These are phyloP conservation scores for Deroptyus accipitrinus DNA, from an alignment of 2,113 vertebrate species.

Conservation along the genomic window DNA sequence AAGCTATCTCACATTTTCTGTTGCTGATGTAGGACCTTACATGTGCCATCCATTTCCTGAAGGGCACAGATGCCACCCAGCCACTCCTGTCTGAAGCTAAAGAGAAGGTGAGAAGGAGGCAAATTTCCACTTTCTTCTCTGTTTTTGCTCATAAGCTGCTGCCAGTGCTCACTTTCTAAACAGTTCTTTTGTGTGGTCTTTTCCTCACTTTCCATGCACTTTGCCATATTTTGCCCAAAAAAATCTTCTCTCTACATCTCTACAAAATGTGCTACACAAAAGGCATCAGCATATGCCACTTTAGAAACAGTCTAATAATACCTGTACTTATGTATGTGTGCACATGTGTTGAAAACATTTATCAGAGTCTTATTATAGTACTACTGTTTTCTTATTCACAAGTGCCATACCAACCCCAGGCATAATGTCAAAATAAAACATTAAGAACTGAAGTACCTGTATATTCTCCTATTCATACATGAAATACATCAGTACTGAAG, in stretches of 20 bases:
- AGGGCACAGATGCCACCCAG: neutral
- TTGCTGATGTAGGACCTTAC: neutral
- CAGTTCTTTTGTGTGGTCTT: neutral
- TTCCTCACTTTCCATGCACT: neutral
- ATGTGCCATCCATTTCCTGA: neutral
- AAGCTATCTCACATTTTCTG: neutral
- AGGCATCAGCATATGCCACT: neutral
- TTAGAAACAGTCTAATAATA: neutral
- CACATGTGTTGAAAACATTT: neutral
- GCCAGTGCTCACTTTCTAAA: neutral
- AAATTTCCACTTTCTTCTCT: neutral
- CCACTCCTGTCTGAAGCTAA: neutral
- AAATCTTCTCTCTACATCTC: neutral
- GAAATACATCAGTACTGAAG: neutral
- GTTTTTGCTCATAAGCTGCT: neutral
- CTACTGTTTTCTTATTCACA: neutral
- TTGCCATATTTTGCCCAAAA: neutral
- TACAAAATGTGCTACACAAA: neutral
- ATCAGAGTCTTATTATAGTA: neutral
- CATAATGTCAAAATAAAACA: neutral
- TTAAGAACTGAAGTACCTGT: neutral
- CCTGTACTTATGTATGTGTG: rapidly evolving
- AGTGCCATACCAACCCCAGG: neutral
- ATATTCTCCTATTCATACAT: neutral
- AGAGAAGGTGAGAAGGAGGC: neutral